phyloP scores from a whole-genome alignment of 2,113 vertebrate species.

The Anarrhichthys ocellatus region DNA sequence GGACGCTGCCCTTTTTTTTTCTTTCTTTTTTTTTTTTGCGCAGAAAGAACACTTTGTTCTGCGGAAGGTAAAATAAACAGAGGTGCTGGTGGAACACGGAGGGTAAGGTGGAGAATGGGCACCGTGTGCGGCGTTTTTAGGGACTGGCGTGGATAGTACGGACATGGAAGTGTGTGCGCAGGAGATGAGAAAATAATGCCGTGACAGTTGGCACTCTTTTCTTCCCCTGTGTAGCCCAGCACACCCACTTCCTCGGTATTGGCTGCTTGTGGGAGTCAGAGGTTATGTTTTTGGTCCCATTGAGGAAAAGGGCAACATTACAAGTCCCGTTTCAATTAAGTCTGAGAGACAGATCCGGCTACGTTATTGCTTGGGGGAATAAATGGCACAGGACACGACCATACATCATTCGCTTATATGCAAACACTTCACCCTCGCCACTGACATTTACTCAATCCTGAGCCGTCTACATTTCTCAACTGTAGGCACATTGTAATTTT shows the following conservation, averaged over 20 bases:
- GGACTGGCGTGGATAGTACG: conserved; percentile 32
- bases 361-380: conserved; percentile 86
- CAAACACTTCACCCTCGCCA: conserved; percentile 81
- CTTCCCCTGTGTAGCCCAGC: conserved; percentile 67
- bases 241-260: conserved; percentile 72
- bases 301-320: conserved; percentile 79
- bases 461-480: conserved; percentile 74
- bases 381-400: conserved; percentile 79
- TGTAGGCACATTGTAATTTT: conserved; percentile 80
- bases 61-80: conserved; percentile 50
- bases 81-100: conserved; percentile 46
- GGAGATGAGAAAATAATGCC: conserved; percentile 73
- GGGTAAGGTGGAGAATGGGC: conserved; percentile 46
- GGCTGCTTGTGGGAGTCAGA: conserved; percentile 83
- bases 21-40: not conserved
- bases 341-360: conserved; percentile 80
- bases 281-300: conserved; percentile 83
- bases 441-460: conserved; percentile 84
- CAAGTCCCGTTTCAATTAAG: conserved; percentile 89
- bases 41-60: conserved; percentile 76
- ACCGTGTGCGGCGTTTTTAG: conserved; percentile 42
- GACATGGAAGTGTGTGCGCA: conserved; percentile 43
- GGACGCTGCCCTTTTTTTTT: conserved; percentile 18
- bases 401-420: conserved; percentile 84
- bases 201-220: conserved; percentile 75